These are phyloP conservation scores for Notolabrus celidotus DNA, from an alignment of 2,797 vertebrate species.

Conservation along the genomic window DNA sequence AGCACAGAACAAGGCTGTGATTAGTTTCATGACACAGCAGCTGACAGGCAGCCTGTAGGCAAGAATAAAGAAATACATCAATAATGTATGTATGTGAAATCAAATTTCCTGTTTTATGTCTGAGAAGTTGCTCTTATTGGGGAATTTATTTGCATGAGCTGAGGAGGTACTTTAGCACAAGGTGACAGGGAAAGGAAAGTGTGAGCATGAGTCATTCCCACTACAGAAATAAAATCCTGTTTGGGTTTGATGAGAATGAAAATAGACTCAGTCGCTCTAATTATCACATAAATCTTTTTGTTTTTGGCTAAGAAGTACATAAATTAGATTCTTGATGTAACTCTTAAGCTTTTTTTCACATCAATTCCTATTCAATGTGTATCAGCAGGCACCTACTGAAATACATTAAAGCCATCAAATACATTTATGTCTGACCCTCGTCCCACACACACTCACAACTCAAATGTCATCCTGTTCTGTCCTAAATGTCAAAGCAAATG, in stretches of 20 bases:
- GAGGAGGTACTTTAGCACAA: constrained; percentile 6
- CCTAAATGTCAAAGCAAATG: constrained; percentile 75
- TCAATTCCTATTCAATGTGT: not conserved
- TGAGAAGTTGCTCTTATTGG: constrained; percentile 26
- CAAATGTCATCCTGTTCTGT: constrained; percentile 76
- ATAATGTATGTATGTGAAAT: constrained; percentile 44
- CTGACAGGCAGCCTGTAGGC: constrained; percentile 10
- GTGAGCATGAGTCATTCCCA: constrained; percentile 39
- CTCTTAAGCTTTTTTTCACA: not conserved
- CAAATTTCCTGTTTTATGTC: constrained; percentile 29
- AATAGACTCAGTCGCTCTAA: constrained; percentile 11
- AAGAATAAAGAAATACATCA: not conserved
- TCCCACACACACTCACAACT: constrained; percentile 48
- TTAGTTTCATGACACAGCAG: constrained; percentile 41
- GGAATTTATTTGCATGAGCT: constrained; percentile 46
- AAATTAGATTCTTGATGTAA: constrained; percentile 11
- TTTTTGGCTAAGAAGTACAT: constrained; percentile 12
- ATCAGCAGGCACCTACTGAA: constrained; percentile 9
- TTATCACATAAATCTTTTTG: constrained; percentile 15
- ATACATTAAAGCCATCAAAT: constrained; percentile 33
- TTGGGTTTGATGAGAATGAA: constrained; percentile 28
- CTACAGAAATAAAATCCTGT: constrained; percentile 28
- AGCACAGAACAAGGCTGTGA: constrained; percentile 40
- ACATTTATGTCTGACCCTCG: constrained; percentile 48
- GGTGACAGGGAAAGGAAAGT: constrained; percentile 31